These are phyloP conservation scores for Tragelaphus strepsiceros DNA, from an alignment of 2,113 vertebrate species.

Conservation along the genomic window DNA sequence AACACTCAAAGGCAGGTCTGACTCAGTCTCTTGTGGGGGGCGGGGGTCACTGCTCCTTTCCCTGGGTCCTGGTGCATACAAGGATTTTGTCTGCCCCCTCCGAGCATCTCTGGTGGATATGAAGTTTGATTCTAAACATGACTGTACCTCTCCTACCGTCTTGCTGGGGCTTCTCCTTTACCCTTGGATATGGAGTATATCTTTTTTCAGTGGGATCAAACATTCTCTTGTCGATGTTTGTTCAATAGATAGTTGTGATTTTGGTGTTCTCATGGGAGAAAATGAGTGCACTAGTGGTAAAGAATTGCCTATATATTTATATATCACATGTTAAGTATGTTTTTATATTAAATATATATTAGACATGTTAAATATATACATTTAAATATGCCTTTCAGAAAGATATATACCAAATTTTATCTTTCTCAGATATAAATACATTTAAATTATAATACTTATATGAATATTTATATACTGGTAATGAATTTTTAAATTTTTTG, in stretches of 20 bases:
- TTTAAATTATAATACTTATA: background rate
- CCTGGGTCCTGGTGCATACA: background rate
- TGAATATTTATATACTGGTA: background rate
- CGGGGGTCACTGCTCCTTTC: background rate
- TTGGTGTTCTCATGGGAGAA: background rate
- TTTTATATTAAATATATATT: background rate
- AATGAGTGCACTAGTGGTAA: background rate
- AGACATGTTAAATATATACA: background rate
- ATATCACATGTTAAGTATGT: background rate
- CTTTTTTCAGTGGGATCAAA: background rate
- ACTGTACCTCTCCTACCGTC: background rate
- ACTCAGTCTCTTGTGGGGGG: background rate
- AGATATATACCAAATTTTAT: background rate
- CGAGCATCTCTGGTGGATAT: background rate
- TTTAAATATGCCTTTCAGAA: background rate
- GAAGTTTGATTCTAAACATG: background rate
- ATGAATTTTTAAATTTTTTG: background rate
- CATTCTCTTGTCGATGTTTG: background rate
- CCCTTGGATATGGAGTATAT: accelerated
- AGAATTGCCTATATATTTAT: background rate
- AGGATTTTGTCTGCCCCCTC: background rate
- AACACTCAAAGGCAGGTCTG: background rate
- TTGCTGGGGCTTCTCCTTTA: background rate
- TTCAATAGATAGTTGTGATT: background rate
- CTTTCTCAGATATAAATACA: background rate